Conservation (phyloP, 2,888 invertebrate genomes). For the Papilio elwesi region DNA sequence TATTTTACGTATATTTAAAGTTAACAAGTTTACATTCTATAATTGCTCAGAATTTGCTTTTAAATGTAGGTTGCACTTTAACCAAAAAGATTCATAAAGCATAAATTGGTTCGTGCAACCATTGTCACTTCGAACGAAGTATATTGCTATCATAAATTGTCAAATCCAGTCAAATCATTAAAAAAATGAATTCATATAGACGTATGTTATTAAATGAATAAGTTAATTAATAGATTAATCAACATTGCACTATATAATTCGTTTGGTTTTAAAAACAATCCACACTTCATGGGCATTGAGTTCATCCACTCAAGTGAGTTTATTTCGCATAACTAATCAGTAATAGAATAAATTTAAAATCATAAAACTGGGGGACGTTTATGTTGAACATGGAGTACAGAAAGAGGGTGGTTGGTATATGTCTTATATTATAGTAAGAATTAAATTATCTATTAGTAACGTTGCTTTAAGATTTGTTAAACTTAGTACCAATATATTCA, state of each 20-base stretch:
- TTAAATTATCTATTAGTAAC: too few relatives aligned
- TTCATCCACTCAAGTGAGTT: constrained; percentile 48
- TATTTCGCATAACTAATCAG: constrained; percentile 40
- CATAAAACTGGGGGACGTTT: constrained; percentile 52
- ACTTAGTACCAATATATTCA: too few relatives aligned
- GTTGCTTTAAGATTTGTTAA: too few relatives aligned
- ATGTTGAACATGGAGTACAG: constrained; percentile 53
- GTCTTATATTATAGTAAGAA: constrained; percentile 12
- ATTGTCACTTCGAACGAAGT: constrained; percentile 6
- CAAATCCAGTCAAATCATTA: constrained; percentile 32
- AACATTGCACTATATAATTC: constrained; percentile 31
- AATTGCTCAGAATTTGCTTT: background rate
- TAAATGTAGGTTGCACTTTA: constrained; percentile 9
- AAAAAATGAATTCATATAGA: constrained; percentile 22
- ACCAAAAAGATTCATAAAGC: background rate
- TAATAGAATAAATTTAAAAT: constrained; percentile 43
- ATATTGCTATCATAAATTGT: constrained; percentile 1
- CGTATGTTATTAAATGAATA: constrained; percentile 36
- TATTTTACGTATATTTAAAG: constrained; percentile 3
- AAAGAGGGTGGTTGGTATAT: constrained; percentile 55
- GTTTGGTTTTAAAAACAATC: constrained; percentile 29
- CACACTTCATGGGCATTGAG: constrained; percentile 34
- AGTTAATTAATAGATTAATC: constrained; percentile 37
- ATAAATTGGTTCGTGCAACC: background rate
- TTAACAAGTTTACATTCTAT: too few relatives aligned